Conservation (phyloP, 2,888 invertebrate genomes). For the Nomada flava region DNA sequence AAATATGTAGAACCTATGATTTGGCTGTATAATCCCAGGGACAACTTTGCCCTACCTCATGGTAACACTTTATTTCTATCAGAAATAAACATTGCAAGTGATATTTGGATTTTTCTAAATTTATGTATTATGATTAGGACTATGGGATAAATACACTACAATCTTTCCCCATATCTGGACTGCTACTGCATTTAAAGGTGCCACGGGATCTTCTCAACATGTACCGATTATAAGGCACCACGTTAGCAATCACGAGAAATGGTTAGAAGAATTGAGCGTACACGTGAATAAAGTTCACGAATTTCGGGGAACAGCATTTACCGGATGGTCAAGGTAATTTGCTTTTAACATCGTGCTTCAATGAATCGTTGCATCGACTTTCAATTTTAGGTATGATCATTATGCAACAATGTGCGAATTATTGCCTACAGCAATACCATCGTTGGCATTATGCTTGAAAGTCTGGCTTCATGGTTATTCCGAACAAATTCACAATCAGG, state of each 20-base stretch:
- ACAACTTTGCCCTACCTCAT: constrained; percentile 85
- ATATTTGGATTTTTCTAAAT: too few species aligned
- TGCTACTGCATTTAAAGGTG: constrained; percentile 94
- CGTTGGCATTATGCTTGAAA: constrained; percentile 87
- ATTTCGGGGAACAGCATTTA: constrained; percentile 88
- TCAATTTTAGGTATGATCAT: constrained; percentile 88
- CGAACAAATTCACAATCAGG: constrained; percentile 83
- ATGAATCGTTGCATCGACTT: not conserved
- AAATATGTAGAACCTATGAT: constrained; percentile 88
- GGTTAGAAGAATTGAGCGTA: constrained; percentile 86
- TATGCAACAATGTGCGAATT: constrained; percentile 90
- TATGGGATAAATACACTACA: constrained; percentile 88
- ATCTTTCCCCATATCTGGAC: constrained; percentile 91
- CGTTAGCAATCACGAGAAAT: constrained; percentile 91
- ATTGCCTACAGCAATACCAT: constrained; percentile 88
- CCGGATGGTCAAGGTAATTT: constrained; percentile 90
- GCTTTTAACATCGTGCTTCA: not conserved
- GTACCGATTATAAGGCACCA: constrained; percentile 89
- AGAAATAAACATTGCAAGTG: too few species aligned
- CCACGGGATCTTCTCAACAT: constrained; percentile 90
- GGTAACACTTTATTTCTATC: constrained; percentile 73
- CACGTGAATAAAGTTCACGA: constrained; percentile 85
- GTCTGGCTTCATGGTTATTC: constrained; percentile 85
- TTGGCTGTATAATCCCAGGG: constrained; percentile 88
- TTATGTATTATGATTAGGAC: constrained; percentile 50